These are phyloP conservation scores for Netelia fuscicornis DNA, from an alignment of 2,888 invertebrate genomes.

Conservation along the genomic window DNA sequence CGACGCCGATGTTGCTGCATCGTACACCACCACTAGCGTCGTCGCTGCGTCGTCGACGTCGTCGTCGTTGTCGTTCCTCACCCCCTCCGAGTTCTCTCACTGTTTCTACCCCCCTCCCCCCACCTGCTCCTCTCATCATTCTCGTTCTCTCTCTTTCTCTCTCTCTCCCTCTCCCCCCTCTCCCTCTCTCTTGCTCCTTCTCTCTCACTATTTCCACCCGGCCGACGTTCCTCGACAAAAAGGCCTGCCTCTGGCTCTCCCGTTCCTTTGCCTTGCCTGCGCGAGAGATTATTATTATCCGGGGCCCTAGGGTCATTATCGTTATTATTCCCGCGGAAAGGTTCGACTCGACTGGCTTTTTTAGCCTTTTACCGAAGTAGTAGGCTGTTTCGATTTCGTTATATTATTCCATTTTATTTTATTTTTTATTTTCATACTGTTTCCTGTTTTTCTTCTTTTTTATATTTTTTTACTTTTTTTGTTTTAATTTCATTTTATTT, in stretches of 20 bases:
- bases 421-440: constrained; percentile 3
- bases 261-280: constrained; percentile 69
- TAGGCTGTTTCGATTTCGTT: neutral
- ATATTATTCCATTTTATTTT: neutral
- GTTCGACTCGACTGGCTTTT: constrained; percentile 73
- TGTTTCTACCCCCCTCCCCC: constrained; percentile 11
- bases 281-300: constrained; percentile 77
- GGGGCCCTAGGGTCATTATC: constrained; percentile 77
- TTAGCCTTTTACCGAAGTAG: constrained; percentile 28
- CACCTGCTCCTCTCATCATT: constrained; percentile 25
- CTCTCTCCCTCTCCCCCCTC: constrained; percentile 31
- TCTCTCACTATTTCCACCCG: constrained; percentile 47
- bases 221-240: constrained; percentile 69
- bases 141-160: constrained; percentile 16
- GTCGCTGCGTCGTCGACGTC: constrained; percentile 34
- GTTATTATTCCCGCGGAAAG: constrained; percentile 76
- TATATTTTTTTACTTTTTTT: neutral
- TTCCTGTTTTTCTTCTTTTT: neutral
- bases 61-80: constrained; percentile 35
- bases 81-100: neutral
- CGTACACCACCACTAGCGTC: constrained; percentile 18
- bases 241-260: constrained; percentile 59
- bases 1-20: constrained; percentile 35
- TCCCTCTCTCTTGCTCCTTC: constrained; percentile 64
- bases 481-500: neutral